These are phyloP conservation scores for Dryomyza anilis DNA, from an alignment of 2,888 invertebrate genomes.

Conservation along the genomic window DNA sequence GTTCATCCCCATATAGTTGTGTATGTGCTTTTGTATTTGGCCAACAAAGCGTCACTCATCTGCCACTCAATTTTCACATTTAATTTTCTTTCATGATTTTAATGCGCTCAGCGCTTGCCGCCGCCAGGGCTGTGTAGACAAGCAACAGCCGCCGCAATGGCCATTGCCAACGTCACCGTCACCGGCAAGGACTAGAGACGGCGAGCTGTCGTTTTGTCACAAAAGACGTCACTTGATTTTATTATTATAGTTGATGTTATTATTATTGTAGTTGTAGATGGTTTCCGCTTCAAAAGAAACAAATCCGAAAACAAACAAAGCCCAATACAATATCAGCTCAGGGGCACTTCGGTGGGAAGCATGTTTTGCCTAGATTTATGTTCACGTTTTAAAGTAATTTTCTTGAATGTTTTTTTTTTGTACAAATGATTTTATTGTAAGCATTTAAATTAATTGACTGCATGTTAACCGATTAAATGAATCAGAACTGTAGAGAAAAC, in stretches of 20 bases:
- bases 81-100: slow-evolving; percentile 5
- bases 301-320: neutral
- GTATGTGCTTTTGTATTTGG: neutral
- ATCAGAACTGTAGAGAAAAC: too few species aligned
- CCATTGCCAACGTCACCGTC: too few species aligned
- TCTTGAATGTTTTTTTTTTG: too few species aligned
- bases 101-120: neutral
- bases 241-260: neutral
- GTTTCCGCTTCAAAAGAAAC: neutral
- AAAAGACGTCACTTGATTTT: neutral
- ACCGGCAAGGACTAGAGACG: neutral
- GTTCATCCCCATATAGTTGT: too few species aligned
- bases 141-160: neutral
- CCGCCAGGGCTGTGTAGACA: neutral
- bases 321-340: too few species aligned
- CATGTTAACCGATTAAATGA: too few species aligned
- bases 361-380: too few species aligned
- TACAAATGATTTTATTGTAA: too few species aligned
- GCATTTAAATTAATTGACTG: too few species aligned
- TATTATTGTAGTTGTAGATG: neutral
- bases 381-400: too few species aligned
- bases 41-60: neutral
- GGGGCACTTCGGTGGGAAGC: too few species aligned
- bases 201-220: too few species aligned
- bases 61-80: slow-evolving; percentile 11